Evolutionary conservation across 2,113 vertebrate species (phyloP).

Genomic region (Steatornis caripensis): DNA sequence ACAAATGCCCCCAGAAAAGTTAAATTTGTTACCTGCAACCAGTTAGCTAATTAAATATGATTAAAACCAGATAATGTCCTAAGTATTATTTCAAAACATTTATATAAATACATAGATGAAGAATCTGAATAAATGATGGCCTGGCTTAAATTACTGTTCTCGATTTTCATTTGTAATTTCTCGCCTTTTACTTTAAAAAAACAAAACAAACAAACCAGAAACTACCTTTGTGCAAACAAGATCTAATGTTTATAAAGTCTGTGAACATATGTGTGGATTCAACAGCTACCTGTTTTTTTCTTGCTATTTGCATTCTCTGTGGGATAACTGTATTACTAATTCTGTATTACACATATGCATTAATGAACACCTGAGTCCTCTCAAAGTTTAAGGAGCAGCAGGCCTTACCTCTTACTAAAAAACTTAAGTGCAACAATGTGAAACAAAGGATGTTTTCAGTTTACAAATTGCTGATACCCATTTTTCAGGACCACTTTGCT

Average conservation of each 20-base stretch:
- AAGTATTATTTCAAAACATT: background rate
- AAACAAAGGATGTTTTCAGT: background rate
- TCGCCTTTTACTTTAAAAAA: background rate
- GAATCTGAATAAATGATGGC: background rate
- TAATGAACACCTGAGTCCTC: background rate
- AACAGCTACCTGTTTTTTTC: background rate
- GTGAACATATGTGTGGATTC: background rate
- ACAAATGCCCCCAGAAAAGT: background rate
- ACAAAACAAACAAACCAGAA: accelerated
- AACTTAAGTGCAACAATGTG: background rate
- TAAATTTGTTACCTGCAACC: background rate
- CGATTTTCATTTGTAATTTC: background rate
- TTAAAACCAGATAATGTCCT: background rate
- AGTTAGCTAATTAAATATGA: background rate
- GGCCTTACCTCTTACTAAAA: background rate
- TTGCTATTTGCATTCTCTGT: background rate
- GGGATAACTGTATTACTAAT: background rate
- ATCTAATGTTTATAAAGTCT: background rate
- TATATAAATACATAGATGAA: background rate
- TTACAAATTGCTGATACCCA: background rate
- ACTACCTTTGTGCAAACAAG: background rate
- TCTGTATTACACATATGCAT: background rate
- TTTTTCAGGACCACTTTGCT: background rate
- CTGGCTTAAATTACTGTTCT: background rate
- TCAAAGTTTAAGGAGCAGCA: background rate